Percentiles rank a stretch among this genome's conserved stretches.
These are phyloP conservation scores for Erannis defoliaria DNA, from an alignment of 2,888 invertebrate genomes.

Conservation along the genomic window DNA sequence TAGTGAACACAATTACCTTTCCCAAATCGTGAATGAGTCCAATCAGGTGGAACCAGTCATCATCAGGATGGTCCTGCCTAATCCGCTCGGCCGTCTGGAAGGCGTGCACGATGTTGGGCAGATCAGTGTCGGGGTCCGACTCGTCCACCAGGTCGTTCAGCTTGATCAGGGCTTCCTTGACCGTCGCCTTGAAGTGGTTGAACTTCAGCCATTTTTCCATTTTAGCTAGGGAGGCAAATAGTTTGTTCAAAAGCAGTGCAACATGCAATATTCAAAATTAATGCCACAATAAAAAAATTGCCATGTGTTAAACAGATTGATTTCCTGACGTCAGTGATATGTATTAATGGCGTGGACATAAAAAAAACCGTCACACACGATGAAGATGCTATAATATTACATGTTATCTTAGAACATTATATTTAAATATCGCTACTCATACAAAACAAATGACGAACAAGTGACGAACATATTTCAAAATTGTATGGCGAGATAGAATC, in stretches of 20 bases:
- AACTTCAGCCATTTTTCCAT: slow-evolving; percentile 93
- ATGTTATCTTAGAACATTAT: too few relatives aligned
- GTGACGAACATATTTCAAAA: too few relatives aligned
- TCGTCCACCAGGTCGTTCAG: slow-evolving; percentile 97
- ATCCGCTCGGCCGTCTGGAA: slow-evolving; percentile 98
- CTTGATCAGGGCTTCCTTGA: slow-evolving; percentile 94
- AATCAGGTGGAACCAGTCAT: slow-evolving; percentile 98
- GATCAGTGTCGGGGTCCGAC: slow-evolving; percentile 96
- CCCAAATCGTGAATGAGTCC: slow-evolving; percentile 98
- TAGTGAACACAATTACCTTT: slow-evolving; percentile 88
- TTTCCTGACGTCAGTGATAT: too few relatives aligned
- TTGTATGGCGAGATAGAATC: too few relatives aligned
- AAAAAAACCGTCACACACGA: too few relatives aligned
- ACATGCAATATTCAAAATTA: too few relatives aligned
- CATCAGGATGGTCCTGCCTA: slow-evolving; percentile 92
- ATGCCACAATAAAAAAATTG: too few relatives aligned
- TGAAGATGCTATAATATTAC: too few relatives aligned
- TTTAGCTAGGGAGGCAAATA: slow-evolving; percentile 81
- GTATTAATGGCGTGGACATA: too few relatives aligned
- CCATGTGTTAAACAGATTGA: too few relatives aligned
- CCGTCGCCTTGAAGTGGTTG: slow-evolving; percentile 92
- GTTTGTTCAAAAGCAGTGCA: background rate
- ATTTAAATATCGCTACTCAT: too few relatives aligned
- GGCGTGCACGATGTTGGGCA: slow-evolving; percentile 98
- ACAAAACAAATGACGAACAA: too few relatives aligned